These are phyloP conservation scores for Chrysodeixis includens DNA, from an alignment of 2,888 invertebrate genomes.

Conservation along the genomic window DNA sequence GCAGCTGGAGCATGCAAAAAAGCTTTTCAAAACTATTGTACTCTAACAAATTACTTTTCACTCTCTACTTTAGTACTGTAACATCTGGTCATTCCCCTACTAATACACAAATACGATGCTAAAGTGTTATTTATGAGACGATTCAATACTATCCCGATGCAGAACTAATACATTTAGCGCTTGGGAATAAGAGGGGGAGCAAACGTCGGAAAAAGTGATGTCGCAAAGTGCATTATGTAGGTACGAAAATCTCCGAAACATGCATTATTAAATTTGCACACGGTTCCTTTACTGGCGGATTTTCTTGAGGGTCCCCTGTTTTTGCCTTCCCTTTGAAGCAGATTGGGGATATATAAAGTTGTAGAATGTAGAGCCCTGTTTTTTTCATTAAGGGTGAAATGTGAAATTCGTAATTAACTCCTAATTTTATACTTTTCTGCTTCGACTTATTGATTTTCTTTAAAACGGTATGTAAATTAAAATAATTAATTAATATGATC, in stretches of 20 bases:
- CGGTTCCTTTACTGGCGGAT: conserved; percentile 42
- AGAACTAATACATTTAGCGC: conserved; percentile 80
- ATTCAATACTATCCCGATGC: conserved; percentile 67
- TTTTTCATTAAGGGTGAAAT: conserved; percentile 29
- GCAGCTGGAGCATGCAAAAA: conserved; percentile 42
- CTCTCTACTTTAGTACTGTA: conserved; percentile 45
- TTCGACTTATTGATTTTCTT: background rate
- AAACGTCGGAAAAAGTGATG: conserved; percentile 54
- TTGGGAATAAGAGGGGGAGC: conserved; percentile 64
- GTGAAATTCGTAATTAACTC: conserved; percentile 14
- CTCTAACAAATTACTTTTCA: conserved; percentile 58
- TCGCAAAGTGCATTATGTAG: conserved; percentile 60
- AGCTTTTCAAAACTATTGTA: conserved; percentile 46
- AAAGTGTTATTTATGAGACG: conserved; percentile 71
- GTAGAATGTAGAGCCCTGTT: conserved; percentile 22
- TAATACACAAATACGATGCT: conserved; percentile 50
- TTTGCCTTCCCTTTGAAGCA: conserved; percentile 47
- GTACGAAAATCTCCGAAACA: conserved; percentile 57
- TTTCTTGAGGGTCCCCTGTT: conserved; percentile 47
- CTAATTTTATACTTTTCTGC: background rate
- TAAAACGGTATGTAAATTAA: too few relatives aligned
- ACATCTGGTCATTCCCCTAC: conserved; percentile 57
- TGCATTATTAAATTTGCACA: conserved; percentile 62
- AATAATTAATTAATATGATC: too few relatives aligned
- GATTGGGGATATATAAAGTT: conserved; percentile 49